These are phyloP conservation scores for Saturnia pavonia DNA, from an alignment of 2,888 invertebrate genomes.

Conservation along the genomic window DNA sequence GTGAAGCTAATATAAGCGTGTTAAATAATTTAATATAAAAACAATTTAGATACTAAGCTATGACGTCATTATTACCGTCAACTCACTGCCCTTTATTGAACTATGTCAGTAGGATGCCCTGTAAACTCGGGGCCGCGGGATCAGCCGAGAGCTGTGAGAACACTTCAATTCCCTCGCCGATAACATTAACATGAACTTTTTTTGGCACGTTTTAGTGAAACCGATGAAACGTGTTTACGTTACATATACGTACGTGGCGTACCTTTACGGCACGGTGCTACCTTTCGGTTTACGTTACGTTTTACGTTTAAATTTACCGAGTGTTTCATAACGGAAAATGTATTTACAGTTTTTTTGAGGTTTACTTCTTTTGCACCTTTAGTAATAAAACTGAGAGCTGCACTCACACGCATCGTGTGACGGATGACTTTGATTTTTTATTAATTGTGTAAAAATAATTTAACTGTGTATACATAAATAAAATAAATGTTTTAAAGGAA, in stretches of 20 bases:
- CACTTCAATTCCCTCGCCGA: conserved; percentile 27
- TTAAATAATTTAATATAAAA: too few species aligned
- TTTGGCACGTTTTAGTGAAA: conserved; percentile 25
- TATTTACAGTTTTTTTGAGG: background rate
- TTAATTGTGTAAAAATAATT: too few species aligned
- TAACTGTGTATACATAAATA: too few species aligned
- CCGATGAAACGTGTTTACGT: conserved; percentile 29
- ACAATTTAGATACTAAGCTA: background rate
- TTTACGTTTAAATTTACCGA: conserved; percentile 1
- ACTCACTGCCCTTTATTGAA: background rate
- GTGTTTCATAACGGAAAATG: conserved; percentile 10
- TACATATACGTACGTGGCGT: background rate
- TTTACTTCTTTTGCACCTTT: too few species aligned
- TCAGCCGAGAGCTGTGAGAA: conserved; percentile 16
- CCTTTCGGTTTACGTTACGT: conserved; percentile 8
- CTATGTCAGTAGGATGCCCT: conserved; percentile 13
- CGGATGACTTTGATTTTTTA: too few species aligned
- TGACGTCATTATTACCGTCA: background rate
- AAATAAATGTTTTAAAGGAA: too few species aligned
- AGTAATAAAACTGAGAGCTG: too few species aligned
- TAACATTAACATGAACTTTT: conserved; percentile 30
- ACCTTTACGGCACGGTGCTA: background rate
- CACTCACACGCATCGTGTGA: too few species aligned
- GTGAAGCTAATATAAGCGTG: too few species aligned
- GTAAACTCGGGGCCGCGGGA: conserved; percentile 29